Evolutionary conservation across 2,888 invertebrate genomes (phyloP), one percentile per base, ranked within the genome.

Genomic region (Tenthredo scrophulariae): DNA sequence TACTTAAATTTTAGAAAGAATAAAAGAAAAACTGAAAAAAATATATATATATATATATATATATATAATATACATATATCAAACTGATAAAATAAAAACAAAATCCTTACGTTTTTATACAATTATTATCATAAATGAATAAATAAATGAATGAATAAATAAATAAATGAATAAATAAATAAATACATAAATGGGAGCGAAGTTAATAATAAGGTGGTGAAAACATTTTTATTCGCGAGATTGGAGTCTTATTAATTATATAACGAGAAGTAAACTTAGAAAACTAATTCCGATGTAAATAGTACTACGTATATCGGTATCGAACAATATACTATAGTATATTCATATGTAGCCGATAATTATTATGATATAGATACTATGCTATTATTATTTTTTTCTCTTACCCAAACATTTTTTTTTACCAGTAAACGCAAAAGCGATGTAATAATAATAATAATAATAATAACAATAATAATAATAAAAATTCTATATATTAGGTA

Each of bases 391-490:
- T 9, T 62, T 58, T 58, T 50, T 18, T 18, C 74, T 74, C 65
- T 50, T 1, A 1, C 0, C 6, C n/a, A 6, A 54, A 54, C 84
- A 65, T 65, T 86, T 87, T 80, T 85, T 85, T 86, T 87, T 86
- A 83, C 65, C 33, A 65, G 85, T 88, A 87, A 84, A 70, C 5
- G 85, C 86, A 88, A 67, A 86, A 85, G 58, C 43, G 83, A 50
- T 84, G 84, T 85, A 87, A 87, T 40, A 58, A 33, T 85, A 88
- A 89, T 88, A 89, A 13, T 46, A 46, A 46, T 46, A n/a, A 54
- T n/a, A n/a, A 7, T 54, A n/a, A 54, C 89, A 89, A 86, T 90
- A 90, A 90, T 87, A 67, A 65, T 13, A 65, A 26, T 29, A 37
- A 70, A 0, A n/a, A 62, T 62, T 62, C 62, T 62, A 54, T 62